phyloP scores from a whole-genome alignment of 2,113 vertebrate species.

The Ciconia maguari region DNA sequence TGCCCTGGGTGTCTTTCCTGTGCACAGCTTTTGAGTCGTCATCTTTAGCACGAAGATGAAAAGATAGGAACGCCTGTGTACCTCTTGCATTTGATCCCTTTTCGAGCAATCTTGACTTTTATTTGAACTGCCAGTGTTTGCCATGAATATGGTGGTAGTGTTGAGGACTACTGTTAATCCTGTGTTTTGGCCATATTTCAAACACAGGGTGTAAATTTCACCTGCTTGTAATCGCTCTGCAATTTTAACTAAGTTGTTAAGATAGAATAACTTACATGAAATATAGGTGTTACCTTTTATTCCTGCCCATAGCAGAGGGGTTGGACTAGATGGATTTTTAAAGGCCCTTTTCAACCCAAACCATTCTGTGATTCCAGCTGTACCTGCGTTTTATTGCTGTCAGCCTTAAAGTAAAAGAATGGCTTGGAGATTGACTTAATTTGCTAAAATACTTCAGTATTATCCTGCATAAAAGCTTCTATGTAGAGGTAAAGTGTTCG shows the following conservation, averaged over 20 bases:
- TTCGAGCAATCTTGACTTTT: background rate
- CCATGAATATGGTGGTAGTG: accelerated
- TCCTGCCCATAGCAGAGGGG: background rate
- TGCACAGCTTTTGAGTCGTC: background rate
- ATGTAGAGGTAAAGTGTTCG: background rate
- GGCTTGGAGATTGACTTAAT: background rate
- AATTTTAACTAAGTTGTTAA: background rate
- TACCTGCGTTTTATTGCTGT: background rate
- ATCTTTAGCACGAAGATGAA: background rate
- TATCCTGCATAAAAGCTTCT: background rate
- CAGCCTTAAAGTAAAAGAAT: background rate
- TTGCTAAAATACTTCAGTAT: background rate
- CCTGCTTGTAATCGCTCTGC: background rate
- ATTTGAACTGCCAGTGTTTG: background rate
- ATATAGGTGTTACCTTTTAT: background rate
- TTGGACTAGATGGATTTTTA: background rate
- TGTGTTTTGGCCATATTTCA: background rate
- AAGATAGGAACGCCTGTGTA: accelerated
- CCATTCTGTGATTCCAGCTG: background rate
- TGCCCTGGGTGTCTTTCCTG: background rate
- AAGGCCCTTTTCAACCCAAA: background rate
- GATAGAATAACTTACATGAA: background rate
- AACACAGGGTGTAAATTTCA: background rate
- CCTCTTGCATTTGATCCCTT: background rate
- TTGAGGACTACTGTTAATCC: background rate